Percentiles rank a stretch among this genome's conserved stretches.
Evolutionary conservation across 2,888 invertebrate species (phyloP).

Genomic region (Neoscelio sp.): DNA sequence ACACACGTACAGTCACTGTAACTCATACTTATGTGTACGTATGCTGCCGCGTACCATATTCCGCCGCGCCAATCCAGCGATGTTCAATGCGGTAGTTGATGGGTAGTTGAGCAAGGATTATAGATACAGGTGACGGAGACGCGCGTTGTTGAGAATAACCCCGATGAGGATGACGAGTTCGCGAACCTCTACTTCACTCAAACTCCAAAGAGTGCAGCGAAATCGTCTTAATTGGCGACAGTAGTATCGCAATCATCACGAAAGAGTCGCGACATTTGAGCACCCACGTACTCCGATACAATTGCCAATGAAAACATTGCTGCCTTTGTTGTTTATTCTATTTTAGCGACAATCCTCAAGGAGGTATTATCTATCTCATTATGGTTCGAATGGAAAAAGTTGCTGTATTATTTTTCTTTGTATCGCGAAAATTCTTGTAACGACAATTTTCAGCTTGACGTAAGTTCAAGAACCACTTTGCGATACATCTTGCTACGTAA

Average conservation of each 20-base stretch:
- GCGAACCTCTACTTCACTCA: too few species aligned
- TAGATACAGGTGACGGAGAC: slow-evolving; percentile 80
- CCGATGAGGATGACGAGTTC: too few species aligned
- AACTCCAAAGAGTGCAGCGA: too few species aligned
- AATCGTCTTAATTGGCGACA: slow-evolving; percentile 67
- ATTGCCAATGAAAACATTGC: slow-evolving; percentile 31
- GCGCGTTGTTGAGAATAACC: slow-evolving; percentile 58
- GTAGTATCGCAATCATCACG: slow-evolving; percentile 31
- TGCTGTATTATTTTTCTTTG: too few species aligned
- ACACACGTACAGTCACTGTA: slow-evolving; percentile 35
- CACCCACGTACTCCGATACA: slow-evolving; percentile 7
- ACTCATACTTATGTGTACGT: slow-evolving; percentile 41
- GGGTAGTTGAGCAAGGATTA: slow-evolving; percentile 82
- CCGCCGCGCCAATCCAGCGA: slow-evolving; percentile 76
- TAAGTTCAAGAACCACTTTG: too few species aligned
- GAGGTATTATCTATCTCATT: slow-evolving; percentile 38
- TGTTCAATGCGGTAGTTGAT: slow-evolving; percentile 78
- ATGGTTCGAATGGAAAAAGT: too few species aligned
- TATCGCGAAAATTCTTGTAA: too few species aligned
- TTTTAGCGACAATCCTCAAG: slow-evolving; percentile 8
- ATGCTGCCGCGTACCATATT: slow-evolving; percentile 68
- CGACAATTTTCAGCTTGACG: too few species aligned
- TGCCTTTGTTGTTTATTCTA: slow-evolving; percentile 37
- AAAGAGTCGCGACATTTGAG: slow-evolving; percentile 50
- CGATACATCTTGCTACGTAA: too few species aligned